Evolutionary conservation across 2,113 vertebrate genomes (phyloP).

Genomic region (Caranx ignobilis): DNA sequence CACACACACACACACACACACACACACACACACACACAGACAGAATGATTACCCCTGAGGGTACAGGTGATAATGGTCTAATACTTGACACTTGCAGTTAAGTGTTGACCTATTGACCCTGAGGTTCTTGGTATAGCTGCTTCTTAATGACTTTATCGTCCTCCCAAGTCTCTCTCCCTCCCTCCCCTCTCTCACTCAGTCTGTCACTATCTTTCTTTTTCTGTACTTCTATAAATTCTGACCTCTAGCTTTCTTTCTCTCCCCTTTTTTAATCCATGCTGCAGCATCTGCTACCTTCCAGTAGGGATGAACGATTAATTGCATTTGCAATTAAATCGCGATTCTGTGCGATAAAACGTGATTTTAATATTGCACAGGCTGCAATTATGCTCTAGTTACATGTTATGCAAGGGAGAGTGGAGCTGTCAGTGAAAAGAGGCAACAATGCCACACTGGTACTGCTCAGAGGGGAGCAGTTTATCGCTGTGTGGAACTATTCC

Average conservation of each 20-base stretch:
- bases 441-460: too few species aligned
- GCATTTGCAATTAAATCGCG: too few species aligned
- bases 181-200: conserved; percentile 5
- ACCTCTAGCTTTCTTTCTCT: background rate
- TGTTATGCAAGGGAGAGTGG: too few species aligned
- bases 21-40: conserved; percentile 20
- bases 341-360: too few species aligned
- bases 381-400: too few species aligned
- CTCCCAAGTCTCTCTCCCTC: conserved; percentile 8
- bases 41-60: conserved; percentile 62
- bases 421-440: too few species aligned
- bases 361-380: too few species aligned
- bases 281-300: conserved; percentile 15
- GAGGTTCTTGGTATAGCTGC: conserved; percentile 45
- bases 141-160: conserved; percentile 69
- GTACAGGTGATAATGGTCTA: conserved; percentile 34
- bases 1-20: conserved; percentile 13
- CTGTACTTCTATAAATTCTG: conserved; percentile 26
- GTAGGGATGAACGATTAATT: background rate
- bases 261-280: conserved; percentile 14
- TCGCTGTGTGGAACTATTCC: too few species aligned
- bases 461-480: too few species aligned
- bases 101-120: conserved; percentile 67
- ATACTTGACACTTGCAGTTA: conserved; percentile 66
- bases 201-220: background rate